Evolutionary conservation across 2,113 vertebrate species (phyloP).

Genomic region (Hydrolagus affinis): DNA sequence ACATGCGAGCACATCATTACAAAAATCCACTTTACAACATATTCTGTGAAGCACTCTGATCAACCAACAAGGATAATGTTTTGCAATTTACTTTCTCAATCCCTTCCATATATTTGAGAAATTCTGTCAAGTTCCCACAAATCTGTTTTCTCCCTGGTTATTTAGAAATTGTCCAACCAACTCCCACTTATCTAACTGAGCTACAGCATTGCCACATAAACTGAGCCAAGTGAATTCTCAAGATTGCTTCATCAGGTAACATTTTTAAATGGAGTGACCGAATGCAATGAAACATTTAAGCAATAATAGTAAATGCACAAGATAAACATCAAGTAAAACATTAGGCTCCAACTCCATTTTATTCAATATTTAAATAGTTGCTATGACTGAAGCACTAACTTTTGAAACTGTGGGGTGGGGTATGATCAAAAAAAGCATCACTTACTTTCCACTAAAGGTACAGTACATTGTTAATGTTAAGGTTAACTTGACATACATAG

Average conservation of each 20-base stretch:
- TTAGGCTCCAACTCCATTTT: background rate
- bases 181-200: background rate
- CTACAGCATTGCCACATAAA: background rate
- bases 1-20: background rate
- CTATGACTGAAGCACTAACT: background rate
- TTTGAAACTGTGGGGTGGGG: background rate
- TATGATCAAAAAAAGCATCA: background rate
- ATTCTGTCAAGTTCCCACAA: too few species aligned
- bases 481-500: background rate
- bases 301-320: background rate
- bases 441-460: background rate
- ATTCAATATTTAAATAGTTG: background rate
- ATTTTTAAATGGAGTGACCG: background rate
- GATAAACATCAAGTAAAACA: background rate
- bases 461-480: background rate
- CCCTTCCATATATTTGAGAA: too few species aligned
- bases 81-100: too few species aligned
- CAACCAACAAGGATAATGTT: too few species aligned
- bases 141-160: background rate
- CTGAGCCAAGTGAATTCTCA: background rate
- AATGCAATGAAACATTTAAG: background rate
- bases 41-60: too few species aligned
- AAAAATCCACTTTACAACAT: too few species aligned
- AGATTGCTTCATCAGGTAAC: background rate
- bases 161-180: background rate